phyloP scores from a whole-genome alignment of 2,888 invertebrate species.

The Drosophila diplacantha region DNA sequence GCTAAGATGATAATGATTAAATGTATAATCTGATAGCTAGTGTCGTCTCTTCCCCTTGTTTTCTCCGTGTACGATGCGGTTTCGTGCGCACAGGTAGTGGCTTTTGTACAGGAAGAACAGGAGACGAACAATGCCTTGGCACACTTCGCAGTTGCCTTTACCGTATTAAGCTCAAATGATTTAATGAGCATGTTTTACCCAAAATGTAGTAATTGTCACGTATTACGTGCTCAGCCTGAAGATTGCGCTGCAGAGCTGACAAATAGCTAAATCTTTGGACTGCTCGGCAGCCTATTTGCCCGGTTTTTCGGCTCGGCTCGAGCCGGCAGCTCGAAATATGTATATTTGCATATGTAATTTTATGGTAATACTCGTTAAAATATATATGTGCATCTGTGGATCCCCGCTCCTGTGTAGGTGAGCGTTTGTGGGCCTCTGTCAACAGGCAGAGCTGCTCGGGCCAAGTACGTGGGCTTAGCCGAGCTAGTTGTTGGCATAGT shows the following conservation, averaged over 20 bases:
- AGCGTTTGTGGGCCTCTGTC: not conserved
- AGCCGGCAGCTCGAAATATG: conserved; percentile 51
- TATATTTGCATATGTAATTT: conserved; percentile 71
- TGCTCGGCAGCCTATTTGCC: conserved; percentile 17
- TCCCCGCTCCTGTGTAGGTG: conserved; percentile 24
- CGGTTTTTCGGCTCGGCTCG: conserved; percentile 23
- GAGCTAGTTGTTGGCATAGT: conserved; percentile 50
- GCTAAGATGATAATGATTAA: not conserved
- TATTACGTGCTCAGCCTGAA: conserved; percentile 68
- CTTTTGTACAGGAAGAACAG: conserved; percentile 19
- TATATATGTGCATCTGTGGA: conserved; percentile 51
- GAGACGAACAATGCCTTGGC: conserved; percentile 51
- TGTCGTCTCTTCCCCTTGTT: not conserved
- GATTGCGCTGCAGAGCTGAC: conserved; percentile 57
- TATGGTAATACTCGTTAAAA: conserved; percentile 71
- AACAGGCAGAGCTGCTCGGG: conserved; percentile 38
- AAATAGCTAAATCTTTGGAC: conserved; percentile 66
- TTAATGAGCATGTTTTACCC: conserved; percentile 71
- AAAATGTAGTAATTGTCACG: conserved; percentile 73
- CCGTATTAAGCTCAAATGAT: conserved; percentile 66
- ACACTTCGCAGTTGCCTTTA: conserved; percentile 42
- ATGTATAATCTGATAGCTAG: too few relatives aligned
- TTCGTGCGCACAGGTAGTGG: conserved; percentile 53
- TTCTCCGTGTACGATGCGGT: conserved; percentile 37
- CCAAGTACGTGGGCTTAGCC: conserved; percentile 42